Evolutionary conservation across 2,888 invertebrate species (phyloP), one percentile per base, ranked within the genome.

Genomic region (Zygothrica quintamaculata): DNA sequence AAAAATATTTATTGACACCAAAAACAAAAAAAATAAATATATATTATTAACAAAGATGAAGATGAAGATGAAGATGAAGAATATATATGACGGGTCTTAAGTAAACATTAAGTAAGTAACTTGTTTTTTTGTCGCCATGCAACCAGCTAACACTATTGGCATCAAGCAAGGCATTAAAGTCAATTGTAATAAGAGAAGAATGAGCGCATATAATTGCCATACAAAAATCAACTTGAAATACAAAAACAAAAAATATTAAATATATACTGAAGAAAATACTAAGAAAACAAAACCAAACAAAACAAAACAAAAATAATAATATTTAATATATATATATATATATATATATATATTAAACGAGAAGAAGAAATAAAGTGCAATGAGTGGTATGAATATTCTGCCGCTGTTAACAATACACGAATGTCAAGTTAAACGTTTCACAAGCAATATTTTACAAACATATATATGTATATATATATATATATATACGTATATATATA

Each of bases 361-460:
- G 46, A 29, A 40, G 7, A 26, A 29, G 1, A 48, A 31, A 22
- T 3, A 29, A 46, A 31, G 15, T 16, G 40, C 26, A 56, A 62
- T 44, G 34, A 31, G 25, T 36, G 46, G 44, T 15, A 13, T 39
- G 15, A 33, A 31, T 34, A 34, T 43, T 39, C 36, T 25, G 44
- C 48, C 57, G 46, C 44, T 58, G 9, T 66, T 61, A 60, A 44
- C 33, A 77, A 75, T 18, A 68, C 77, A 61, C 81, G 59, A 79
- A 75, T 80, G 86, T 86, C 82, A 76, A 81, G 84, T 84, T 79
- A 70, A 84, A 79, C 60, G 77, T 82, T 82, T 87, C 82, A 81
- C 70, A 84, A 87, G 82, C 82, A 84, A 87, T 87, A 84, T 87
- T 84, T 87, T 87, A 80, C 77, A 80, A 71, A 40, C 33, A 25